Evolutionary conservation across 2,888 invertebrate genomes (phyloP).

Genomic region (Thymelicus sylvestris): DNA sequence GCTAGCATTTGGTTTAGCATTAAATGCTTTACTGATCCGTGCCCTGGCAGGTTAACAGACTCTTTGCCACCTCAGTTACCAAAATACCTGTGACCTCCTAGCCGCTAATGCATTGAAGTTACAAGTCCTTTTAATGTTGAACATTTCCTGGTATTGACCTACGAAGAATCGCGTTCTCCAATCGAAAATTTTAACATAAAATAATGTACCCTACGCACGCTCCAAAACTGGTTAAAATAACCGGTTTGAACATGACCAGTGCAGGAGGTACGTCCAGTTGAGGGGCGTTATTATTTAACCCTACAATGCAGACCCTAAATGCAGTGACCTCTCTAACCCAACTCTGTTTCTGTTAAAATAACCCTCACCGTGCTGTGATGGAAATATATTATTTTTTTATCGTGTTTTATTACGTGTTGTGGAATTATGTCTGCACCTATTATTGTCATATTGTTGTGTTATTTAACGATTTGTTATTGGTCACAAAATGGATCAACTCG

Average conservation of each 20-base stretch:
- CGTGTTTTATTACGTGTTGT: conserved; percentile 55
- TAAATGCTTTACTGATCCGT: too few relatives aligned
- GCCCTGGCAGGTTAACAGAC: too few relatives aligned
- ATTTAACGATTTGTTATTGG: conserved; percentile 16
- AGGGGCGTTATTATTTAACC: conserved; percentile 71
- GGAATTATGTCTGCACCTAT: conserved; percentile 25
- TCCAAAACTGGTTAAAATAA: conserved; percentile 42
- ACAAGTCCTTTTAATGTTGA: not conserved
- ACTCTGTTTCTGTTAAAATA: conserved; percentile 70
- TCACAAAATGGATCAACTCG: not conserved
- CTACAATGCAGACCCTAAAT: conserved; percentile 60
- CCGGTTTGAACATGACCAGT: conserved; percentile 48
- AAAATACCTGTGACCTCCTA: too few relatives aligned
- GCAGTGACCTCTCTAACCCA: conserved; percentile 73
- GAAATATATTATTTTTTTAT: conserved; percentile 68
- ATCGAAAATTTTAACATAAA: not conserved
- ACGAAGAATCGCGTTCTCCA: not conserved
- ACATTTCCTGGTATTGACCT: not conserved
- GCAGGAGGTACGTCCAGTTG: conserved; percentile 58
- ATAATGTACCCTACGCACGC: conserved; percentile 2
- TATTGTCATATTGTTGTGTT: conserved; percentile 10
- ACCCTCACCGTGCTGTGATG: conserved; percentile 68
- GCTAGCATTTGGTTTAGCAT: too few relatives aligned
- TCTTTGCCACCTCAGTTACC: too few relatives aligned
- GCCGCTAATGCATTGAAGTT: too few relatives aligned